Conservation (phyloP, 2,888 invertebrate genomes). For the Cephus sareptanus region DNA sequence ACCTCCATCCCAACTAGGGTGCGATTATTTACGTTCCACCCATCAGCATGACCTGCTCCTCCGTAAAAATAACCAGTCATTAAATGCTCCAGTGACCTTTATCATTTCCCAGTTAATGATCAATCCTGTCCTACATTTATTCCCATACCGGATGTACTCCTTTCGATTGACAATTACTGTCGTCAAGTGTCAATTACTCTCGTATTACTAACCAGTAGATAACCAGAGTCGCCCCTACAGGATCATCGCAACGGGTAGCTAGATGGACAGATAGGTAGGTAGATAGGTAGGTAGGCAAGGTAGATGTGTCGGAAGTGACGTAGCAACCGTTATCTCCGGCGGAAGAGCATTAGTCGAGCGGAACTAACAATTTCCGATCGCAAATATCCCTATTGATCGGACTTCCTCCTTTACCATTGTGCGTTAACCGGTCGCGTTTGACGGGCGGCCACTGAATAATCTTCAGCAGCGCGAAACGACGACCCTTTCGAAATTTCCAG, state of each 20-base stretch:
- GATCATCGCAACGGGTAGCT: neutral
- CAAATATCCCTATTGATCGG: constrained; percentile 57
- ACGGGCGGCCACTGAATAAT: constrained; percentile 29
- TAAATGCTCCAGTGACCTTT: neutral
- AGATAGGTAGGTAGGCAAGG: constrained; percentile 7
- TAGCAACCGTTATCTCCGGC: constrained; percentile 47
- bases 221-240: neutral
- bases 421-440: constrained; percentile 24
- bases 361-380: constrained; percentile 62
- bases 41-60: too few relatives aligned
- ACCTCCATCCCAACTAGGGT: neutral
- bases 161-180: neutral
- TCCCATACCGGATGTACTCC: neutral
- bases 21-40: neutral
- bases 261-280: neutral
- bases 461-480: constrained; percentile 5
- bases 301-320: constrained; percentile 28
- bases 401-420: constrained; percentile 50
- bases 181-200: neutral
- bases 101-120: neutral
- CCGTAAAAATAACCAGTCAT: neutral
- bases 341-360: constrained; percentile 58
- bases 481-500: constrained; percentile 4
- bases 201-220: neutral
- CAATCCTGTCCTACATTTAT: neutral